Conservation (phyloP, 2,113 vertebrate species). For the Atrichornis clamosus region DNA sequence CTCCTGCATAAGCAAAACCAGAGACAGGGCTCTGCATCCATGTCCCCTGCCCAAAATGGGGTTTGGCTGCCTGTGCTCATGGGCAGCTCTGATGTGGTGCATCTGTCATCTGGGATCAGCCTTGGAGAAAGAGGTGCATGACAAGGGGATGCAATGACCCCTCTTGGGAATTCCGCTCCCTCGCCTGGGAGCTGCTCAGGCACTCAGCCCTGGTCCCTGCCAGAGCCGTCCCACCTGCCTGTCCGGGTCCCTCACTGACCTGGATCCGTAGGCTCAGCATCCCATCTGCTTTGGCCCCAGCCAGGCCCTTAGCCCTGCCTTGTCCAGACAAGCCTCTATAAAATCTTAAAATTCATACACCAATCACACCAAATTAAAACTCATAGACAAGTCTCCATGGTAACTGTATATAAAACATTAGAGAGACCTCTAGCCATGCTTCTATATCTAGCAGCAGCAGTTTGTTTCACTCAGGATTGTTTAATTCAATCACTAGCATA, state of each 20-base stretch:
- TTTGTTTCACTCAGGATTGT: not conserved
- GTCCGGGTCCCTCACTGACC: not conserved
- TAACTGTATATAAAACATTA: not conserved
- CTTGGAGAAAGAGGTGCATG: not conserved
- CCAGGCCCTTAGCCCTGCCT: not conserved
- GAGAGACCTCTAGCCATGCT: not conserved
- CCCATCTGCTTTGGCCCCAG: not conserved
- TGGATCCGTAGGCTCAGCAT: accelerated
- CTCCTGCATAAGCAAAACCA: not conserved
- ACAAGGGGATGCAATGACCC: not conserved
- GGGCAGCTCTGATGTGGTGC: not conserved
- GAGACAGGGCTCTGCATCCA: not conserved
- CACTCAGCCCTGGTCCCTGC: not conserved
- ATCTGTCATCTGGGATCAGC: not conserved
- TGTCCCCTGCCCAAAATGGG: accelerated
- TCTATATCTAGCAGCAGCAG: not conserved
- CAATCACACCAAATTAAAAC: not conserved
- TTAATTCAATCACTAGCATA: not conserved
- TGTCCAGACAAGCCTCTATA: not conserved
- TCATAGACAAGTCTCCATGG: not conserved
- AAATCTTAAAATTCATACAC: not conserved
- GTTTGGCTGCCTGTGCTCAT: not conserved
- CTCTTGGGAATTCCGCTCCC: not conserved
- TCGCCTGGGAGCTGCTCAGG: accelerated
- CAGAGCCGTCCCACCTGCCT: accelerated